These are phyloP conservation scores for Sebastes diaconus DNA, from an alignment of 2,797 vertebrate species.

Conservation along the genomic window DNA sequence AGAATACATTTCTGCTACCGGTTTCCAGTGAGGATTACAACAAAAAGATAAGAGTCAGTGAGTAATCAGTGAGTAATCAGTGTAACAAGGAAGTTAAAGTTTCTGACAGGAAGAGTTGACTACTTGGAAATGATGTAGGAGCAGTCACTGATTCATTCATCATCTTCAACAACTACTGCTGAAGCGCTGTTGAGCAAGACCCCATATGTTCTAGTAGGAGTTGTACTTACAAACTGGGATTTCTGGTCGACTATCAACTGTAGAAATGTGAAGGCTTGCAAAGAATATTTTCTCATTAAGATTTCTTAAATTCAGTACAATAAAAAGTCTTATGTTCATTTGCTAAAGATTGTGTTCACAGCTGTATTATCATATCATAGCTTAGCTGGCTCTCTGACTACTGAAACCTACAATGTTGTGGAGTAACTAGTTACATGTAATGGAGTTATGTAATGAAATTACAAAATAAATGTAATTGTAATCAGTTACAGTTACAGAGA, in stretches of 20 bases:
- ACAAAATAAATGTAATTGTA: not conserved
- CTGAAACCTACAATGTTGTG: not conserved
- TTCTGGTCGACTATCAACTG: not conserved
- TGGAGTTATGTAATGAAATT: not conserved
- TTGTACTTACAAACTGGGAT: not conserved
- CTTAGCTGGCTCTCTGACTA: not conserved
- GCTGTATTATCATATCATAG: slow-evolving; percentile 1
- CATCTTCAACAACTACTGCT: not conserved
- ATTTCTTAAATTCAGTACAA: not conserved
- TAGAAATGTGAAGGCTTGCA: not conserved
- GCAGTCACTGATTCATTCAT: not conserved
- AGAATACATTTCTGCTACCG: not conserved
- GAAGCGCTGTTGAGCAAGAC: not conserved
- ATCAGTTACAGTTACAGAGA: not conserved
- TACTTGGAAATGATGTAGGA: not conserved
- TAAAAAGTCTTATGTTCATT: not conserved
- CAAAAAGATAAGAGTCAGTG: not conserved
- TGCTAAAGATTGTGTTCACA: not conserved
- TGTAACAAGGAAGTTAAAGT: not conserved
- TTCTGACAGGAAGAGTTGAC: not conserved
- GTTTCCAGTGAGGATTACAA: not conserved
- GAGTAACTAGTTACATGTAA: too few relatives aligned
- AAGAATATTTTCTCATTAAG: not conserved
- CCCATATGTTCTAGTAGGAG: not conserved
- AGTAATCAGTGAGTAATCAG: not conserved